Evolutionary conservation across 2,888 invertebrate species (phyloP), one percentile per base, ranked within the genome.

Genomic region (Bombylius discolor): DNA sequence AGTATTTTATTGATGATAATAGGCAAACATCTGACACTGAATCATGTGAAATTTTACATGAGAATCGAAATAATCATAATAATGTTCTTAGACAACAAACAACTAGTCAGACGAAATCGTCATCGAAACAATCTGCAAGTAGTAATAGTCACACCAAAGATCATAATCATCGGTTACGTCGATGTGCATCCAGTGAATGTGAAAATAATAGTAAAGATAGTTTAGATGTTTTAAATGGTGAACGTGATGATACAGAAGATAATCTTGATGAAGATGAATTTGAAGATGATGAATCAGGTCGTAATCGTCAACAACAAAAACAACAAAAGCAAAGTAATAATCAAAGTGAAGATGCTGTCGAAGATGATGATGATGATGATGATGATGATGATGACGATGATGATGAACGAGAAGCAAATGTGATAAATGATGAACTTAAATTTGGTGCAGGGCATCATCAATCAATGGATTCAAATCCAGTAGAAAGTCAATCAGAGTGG

Each of bases 401-500:
- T 13, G 57, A 51, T 62, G 53, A 55, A 36, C 33, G 59, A 13
- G 62, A 64, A n/a, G 62, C 62, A 53, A 73, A 72, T 73, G 72
- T 73, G 68, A 73, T 73, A 70, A 74, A 73, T 62, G 74, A 74
- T 66, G 74, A 72, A 63, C 65, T 74, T 34, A 74, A 74, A 63
- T 74, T 72, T 65, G 73, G 74, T 62, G 73, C 73, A 56, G 67
- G 70, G 23, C 72, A 72, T 67, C 70, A 72, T 64, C 71, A 73
- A 59, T 73, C 74, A 60, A 67, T 72, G 64, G 68, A 75, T 64
- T 68, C 74, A 59, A 68, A 75, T 71, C 70, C 74, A 53, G 77
- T 82, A 62, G 82, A 83, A 67, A 87, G 87, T 72, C 85, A 87
- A 65, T 87, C 87, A n/a, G 89, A 89, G 68, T 88, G 88, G 88